These are phyloP conservation scores for Dipodomys stephensi DNA, from an alignment of 2,113 vertebrate species.

Conservation along the genomic window DNA sequence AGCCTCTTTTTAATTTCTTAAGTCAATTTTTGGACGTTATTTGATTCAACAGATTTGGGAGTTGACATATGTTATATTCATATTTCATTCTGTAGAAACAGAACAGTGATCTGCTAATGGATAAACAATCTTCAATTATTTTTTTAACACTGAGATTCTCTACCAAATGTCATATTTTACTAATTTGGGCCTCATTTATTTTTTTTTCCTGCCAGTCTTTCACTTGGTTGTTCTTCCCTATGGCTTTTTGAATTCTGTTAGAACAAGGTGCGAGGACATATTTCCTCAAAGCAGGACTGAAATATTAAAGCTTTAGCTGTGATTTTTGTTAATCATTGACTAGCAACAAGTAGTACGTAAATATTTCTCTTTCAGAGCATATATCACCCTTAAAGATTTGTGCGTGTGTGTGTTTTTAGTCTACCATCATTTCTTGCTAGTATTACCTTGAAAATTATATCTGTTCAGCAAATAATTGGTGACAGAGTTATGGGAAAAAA, in stretches of 20 bases:
- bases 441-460: conserved; percentile 29
- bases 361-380: conserved; percentile 2
- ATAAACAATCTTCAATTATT: conserved; percentile 70
- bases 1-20: conserved; percentile 58
- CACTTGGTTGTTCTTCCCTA: not conserved
- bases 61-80: conserved; percentile 74
- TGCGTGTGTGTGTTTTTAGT: not conserved
- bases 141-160: conserved; percentile 59
- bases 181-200: not conserved
- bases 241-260: not conserved
- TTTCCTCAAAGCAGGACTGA: conserved; percentile 22
- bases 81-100: conserved; percentile 73
- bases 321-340: conserved; percentile 5
- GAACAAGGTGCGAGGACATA: not conserved
- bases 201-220: conserved; percentile 12
- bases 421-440: not conserved
- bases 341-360: not conserved
- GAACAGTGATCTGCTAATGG: conserved; percentile 62
- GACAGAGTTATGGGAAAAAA: not conserved
- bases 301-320: conserved; percentile 15
- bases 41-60: conserved; percentile 60
- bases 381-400: not conserved
- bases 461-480: not conserved
- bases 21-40: conserved; percentile 58
- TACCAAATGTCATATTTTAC: conserved; percentile 37